Percentiles rank a stretch among this genome's conserved stretches.
Evolutionary conservation across 2,888 invertebrate genomes (phyloP).

Genomic region (Ectemnius lituratus): DNA sequence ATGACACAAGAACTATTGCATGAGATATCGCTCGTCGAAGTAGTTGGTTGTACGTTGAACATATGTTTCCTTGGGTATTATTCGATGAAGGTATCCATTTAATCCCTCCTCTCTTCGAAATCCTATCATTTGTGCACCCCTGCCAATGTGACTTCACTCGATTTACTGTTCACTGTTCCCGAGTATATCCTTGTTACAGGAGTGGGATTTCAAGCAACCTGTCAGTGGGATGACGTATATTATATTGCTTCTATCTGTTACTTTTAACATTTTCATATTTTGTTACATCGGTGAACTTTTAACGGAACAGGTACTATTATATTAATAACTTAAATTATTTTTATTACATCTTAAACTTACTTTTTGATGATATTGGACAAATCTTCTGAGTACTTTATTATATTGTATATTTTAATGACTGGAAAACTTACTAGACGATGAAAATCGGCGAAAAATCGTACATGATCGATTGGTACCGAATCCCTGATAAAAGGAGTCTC

Average conservation of each 20-base stretch:
- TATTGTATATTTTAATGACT: too few relatives aligned
- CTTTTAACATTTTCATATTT: slow-evolving; percentile 53
- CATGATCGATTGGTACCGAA: slow-evolving; percentile 66
- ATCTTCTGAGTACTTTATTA: too few relatives aligned
- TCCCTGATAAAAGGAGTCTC: slow-evolving; percentile 55
- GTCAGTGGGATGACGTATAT: slow-evolving; percentile 45
- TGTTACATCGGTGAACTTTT: slow-evolving; percentile 62
- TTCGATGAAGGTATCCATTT: slow-evolving; percentile 61
- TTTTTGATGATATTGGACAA: slow-evolving; percentile 39
- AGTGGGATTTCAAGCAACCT: slow-evolving; percentile 51
- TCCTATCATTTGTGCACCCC: too few relatives aligned
- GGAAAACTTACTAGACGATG: slow-evolving; percentile 43
- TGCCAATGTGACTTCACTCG: too few relatives aligned
- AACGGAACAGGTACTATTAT: slow-evolving; percentile 54
- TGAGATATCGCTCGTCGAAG: slow-evolving; percentile 65
- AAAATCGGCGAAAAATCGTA: slow-evolving; percentile 64
- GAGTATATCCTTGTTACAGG: slow-evolving; percentile 33
- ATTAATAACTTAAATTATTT: too few relatives aligned
- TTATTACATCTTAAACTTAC: neutral
- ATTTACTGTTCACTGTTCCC: too few relatives aligned
- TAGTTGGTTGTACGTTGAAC: slow-evolving; percentile 67
- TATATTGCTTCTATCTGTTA: slow-evolving; percentile 40
- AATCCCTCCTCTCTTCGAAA: too few relatives aligned
- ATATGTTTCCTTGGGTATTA: slow-evolving; percentile 71
- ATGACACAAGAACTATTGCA: slow-evolving; percentile 59